Evolutionary conservation across 2,888 invertebrate species (phyloP).

Genomic region (Phytoseiulus persimilis): DNA sequence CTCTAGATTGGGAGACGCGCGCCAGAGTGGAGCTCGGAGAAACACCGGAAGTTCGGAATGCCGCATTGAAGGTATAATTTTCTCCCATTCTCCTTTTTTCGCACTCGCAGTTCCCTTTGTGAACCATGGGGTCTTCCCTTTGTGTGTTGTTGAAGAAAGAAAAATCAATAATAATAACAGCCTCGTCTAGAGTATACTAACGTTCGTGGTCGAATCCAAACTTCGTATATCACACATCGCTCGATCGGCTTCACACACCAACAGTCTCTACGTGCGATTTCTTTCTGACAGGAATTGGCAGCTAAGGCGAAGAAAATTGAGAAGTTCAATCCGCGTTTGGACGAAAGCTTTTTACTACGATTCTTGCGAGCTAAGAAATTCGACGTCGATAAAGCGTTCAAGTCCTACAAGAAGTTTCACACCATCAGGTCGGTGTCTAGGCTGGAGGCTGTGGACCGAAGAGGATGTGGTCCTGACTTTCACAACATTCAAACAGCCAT

Average conservation of each 20-base stretch:
- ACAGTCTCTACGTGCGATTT: background rate
- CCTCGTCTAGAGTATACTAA: too few relatives aligned
- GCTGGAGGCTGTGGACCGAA: background rate
- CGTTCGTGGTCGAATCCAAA: too few relatives aligned
- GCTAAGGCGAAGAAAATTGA: slow-evolving; percentile 1
- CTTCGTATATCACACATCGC: too few relatives aligned
- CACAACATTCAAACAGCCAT: too few relatives aligned
- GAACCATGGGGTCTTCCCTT: too few relatives aligned
- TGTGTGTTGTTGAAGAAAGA: too few relatives aligned
- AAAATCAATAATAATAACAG: too few relatives aligned
- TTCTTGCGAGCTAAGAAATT: slow-evolving; percentile 21
- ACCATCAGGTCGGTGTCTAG: slow-evolving; percentile 9
- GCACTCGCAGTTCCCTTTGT: background rate
- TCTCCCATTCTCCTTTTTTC: background rate
- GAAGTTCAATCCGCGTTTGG: slow-evolving; percentile 35
- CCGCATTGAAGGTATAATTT: background rate
- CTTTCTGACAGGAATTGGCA: background rate
- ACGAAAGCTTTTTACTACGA: slow-evolving; percentile 18
- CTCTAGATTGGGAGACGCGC: slow-evolving; percentile 12
- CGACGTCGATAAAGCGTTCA: slow-evolving; percentile 29
- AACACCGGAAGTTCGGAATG: background rate
- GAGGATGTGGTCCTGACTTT: too few relatives aligned
- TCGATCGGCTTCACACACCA: too few relatives aligned
- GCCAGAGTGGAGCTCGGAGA: slow-evolving; percentile 11
- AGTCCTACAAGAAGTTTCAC: slow-evolving; percentile 32